Conservation (phyloP, 1,140 invertebrate genomes). For the Drosophila kepulauana region DNA sequence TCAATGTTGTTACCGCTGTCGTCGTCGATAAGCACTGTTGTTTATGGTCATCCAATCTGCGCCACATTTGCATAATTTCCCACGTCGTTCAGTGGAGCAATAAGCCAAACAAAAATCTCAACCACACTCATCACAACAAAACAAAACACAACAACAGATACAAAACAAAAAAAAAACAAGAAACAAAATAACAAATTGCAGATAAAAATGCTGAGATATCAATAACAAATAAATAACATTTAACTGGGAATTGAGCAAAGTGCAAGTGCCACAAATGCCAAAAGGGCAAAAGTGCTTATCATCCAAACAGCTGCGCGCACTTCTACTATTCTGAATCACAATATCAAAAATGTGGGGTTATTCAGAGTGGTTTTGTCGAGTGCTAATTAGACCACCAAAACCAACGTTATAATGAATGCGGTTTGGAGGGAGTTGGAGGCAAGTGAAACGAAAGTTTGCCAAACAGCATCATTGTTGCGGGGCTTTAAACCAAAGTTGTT, state of each 20-base stretch:
- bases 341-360: constrained; percentile 12
- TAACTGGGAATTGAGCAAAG: constrained; percentile 26
- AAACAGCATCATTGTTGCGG: constrained; percentile 6
- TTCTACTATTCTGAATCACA: background rate
- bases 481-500: constrained; percentile 8
- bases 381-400: constrained; percentile 22
- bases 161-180: constrained; percentile 29
- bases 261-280: constrained; percentile 21
- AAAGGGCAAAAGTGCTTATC: constrained; percentile 22
- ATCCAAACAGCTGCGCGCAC: constrained; percentile 8
- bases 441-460: background rate
- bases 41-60: constrained; percentile 58
- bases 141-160: constrained; percentile 33
- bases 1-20: constrained; percentile 50
- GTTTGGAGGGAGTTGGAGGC: background rate
- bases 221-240: constrained; percentile 56
- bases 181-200: constrained; percentile 9
- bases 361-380: constrained; percentile 8
- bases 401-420: constrained; percentile 1
- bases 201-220: constrained; percentile 33
- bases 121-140: constrained; percentile 52
- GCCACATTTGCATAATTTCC: constrained; percentile 79
- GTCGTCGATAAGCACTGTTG: constrained; percentile 28
- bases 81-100: constrained; percentile 52
- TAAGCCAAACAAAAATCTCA: constrained; percentile 31